A percentile compares a stretch with the other conserved stretches of the same genome.
Conservation (phyloP, 2,797 vertebrate species). For the Phrynocephalus forsythii region DNA sequence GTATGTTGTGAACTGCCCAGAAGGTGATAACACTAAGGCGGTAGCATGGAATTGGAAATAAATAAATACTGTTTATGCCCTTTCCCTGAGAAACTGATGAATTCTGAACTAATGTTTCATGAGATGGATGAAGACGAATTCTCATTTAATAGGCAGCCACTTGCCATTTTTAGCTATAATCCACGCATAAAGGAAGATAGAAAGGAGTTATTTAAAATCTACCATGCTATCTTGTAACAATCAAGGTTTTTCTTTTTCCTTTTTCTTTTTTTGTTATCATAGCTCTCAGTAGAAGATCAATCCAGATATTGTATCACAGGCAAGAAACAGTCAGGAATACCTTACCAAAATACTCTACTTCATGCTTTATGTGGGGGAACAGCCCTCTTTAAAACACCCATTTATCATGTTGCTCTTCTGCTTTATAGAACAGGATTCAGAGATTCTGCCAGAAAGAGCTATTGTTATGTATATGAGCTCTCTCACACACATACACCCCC, state of each 20-base stretch:
- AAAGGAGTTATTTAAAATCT: background rate
- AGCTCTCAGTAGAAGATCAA: background rate
- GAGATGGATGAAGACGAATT: background rate
- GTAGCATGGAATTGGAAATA: too few relatives aligned
- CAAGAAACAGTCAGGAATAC: background rate
- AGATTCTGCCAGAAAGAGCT: constrained; percentile 48
- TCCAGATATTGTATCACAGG: background rate
- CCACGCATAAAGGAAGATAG: background rate
- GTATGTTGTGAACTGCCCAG: too few relatives aligned
- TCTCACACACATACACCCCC: too few relatives aligned
- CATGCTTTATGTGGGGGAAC: too few relatives aligned
- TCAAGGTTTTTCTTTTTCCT: background rate
- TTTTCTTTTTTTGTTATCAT: background rate
- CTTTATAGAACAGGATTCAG: constrained; percentile 31
- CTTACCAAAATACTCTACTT: background rate
- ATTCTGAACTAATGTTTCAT: background rate
- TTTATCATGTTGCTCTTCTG: background rate
- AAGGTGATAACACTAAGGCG: too few relatives aligned
- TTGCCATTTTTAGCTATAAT: background rate
- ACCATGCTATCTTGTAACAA: background rate
- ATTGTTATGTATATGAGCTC: constrained; percentile 14
- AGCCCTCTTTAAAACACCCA: background rate
- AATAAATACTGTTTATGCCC: background rate
- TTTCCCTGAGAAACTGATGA: background rate
- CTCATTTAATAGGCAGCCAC: background rate